These are phyloP conservation scores for Liolophura sinensis DNA, from an alignment of 1,140 invertebrate genomes.

Conservation along the genomic window DNA sequence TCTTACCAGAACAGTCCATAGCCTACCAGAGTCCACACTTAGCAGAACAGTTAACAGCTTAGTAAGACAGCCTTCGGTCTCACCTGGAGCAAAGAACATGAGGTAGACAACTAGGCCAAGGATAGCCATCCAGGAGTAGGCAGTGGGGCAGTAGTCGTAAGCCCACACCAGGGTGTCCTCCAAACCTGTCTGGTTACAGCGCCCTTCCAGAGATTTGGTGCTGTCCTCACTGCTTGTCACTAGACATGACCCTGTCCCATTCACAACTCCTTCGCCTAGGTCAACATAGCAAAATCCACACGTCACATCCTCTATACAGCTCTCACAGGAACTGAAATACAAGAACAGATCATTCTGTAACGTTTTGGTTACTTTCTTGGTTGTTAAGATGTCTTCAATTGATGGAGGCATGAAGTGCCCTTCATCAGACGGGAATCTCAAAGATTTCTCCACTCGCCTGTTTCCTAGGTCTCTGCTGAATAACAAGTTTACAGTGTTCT, in stretches of 20 bases:
- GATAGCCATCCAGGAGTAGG: constrained; percentile 62
- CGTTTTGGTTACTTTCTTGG: no score
- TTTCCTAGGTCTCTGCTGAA: no score
- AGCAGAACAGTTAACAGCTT: no score
- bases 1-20: no score
- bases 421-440: no score
- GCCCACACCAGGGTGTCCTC: constrained; percentile 47
- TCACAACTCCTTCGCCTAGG: constrained; percentile 22
- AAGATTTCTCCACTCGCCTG: no score
- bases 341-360: no score
- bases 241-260: constrained; percentile 25
- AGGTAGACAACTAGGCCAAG: constrained; percentile 61
- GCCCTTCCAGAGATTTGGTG: constrained; percentile 15
- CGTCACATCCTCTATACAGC: constrained; percentile 33
- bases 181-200: constrained; percentile 34
- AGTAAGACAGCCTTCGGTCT: not conserved
- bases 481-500: no score
- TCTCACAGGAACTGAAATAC: constrained; percentile 36
- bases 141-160: constrained; percentile 61
- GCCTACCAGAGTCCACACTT: no score
- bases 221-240: not conserved
- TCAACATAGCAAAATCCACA: constrained; percentile 48
- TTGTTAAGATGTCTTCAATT: no score
- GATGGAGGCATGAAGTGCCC: no score
- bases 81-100: constrained; percentile 64